phyloP scores from a whole-genome alignment of 1,140 invertebrate genomes.

The Drosophila takahashii region DNA sequence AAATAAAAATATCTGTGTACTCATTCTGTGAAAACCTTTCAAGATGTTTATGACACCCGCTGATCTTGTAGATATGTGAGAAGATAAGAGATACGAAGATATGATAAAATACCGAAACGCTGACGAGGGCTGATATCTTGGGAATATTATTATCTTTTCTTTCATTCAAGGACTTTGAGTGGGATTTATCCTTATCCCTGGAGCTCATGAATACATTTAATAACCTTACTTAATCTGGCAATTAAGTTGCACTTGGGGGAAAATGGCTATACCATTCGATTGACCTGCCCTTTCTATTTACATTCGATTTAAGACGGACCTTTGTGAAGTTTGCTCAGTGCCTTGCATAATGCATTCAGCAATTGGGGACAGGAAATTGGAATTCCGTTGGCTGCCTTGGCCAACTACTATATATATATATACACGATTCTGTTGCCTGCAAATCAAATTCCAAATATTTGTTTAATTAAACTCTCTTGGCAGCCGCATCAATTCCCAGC shows the following conservation, averaged over 20 bases:
- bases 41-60: slow-evolving; percentile 25
- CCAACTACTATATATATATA: background rate
- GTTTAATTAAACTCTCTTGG: slow-evolving; percentile 47
- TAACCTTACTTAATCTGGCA: slow-evolving; percentile 6
- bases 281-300: slow-evolving; percentile 12
- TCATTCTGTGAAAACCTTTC: background rate
- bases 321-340: slow-evolving; percentile 2
- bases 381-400: slow-evolving; percentile 16
- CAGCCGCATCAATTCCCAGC: slow-evolving; percentile 27
- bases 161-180: background rate
- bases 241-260: slow-evolving; percentile 13
- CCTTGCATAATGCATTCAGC: slow-evolving; percentile 38
- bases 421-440: background rate
- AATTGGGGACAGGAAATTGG: slow-evolving; percentile 48
- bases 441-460: slow-evolving; percentile 55
- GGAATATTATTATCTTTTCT: background rate
- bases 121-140: background rate
- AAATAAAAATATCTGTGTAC: too few relatives aligned
- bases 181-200: background rate
- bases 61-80: slow-evolving; percentile 24
- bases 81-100: slow-evolving; percentile 13
- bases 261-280: slow-evolving; percentile 18
- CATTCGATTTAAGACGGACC: slow-evolving; percentile 20
- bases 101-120: slow-evolving; percentile 23
- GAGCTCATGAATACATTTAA: background rate